phyloP scores from a whole-genome alignment of 1,140 invertebrate genomes.

The Condylostylus longicornis region DNA sequence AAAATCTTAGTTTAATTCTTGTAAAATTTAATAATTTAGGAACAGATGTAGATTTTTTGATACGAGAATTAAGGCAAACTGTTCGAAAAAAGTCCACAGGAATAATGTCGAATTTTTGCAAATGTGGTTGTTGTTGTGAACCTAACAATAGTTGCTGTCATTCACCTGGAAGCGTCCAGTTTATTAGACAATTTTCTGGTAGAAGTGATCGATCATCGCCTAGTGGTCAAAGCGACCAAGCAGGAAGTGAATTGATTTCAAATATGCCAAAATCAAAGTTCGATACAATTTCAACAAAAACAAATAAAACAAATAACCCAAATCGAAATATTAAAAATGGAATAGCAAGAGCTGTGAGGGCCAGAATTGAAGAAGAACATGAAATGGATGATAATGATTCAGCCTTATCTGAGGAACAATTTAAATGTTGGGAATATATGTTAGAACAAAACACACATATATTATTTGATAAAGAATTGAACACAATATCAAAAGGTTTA shows the following conservation, averaged over 20 bases:
- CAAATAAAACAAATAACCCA: slow-evolving; percentile 33
- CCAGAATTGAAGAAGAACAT: slow-evolving; percentile 40
- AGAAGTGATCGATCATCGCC: slow-evolving; percentile 57
- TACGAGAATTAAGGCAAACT: slow-evolving; percentile 56
- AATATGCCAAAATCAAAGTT: slow-evolving; percentile 11
- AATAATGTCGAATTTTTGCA: slow-evolving; percentile 36
- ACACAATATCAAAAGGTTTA: slow-evolving; percentile 56
- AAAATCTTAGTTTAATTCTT: slow-evolving; percentile 64
- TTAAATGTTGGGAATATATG: slow-evolving; percentile 87
- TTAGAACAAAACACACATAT: slow-evolving; percentile 78
- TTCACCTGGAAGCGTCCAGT: slow-evolving; percentile 24
- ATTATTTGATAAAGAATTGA: slow-evolving; percentile 73
- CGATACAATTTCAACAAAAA: slow-evolving; percentile 7
- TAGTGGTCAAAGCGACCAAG: slow-evolving; percentile 65
- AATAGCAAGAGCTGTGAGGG: slow-evolving; percentile 36
- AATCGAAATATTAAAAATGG: slow-evolving; percentile 39
- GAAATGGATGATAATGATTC: slow-evolving; percentile 48
- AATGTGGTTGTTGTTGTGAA: slow-evolving; percentile 46
- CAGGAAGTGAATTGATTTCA: slow-evolving; percentile 20
- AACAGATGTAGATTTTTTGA: slow-evolving; percentile 54
- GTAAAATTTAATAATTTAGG: slow-evolving; percentile 48
- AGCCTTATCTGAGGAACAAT: slow-evolving; percentile 62
- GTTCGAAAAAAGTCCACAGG: slow-evolving; percentile 37
- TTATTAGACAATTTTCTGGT: slow-evolving; percentile 23
- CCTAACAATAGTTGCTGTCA: slow-evolving; percentile 44